These are phyloP conservation scores for Pollachius pollachius DNA, from an alignment of 2,113 vertebrate genomes.

Conservation along the genomic window DNA sequence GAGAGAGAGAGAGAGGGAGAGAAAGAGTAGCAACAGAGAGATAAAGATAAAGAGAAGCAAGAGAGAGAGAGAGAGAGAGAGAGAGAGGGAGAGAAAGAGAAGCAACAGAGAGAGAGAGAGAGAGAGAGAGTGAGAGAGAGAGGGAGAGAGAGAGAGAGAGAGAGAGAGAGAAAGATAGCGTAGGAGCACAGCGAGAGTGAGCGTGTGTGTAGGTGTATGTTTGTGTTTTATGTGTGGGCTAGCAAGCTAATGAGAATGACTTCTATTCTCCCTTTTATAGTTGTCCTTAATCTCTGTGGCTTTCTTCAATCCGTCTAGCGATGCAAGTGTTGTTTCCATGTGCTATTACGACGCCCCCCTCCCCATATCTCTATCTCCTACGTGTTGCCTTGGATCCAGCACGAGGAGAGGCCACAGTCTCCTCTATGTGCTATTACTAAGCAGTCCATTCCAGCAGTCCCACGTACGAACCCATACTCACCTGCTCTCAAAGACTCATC, in stretches of 20 bases:
- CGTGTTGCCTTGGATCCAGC: conserved; percentile 44
- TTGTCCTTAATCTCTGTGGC: too few species aligned
- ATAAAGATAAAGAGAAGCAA: too few species aligned
- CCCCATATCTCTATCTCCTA: conserved; percentile 39
- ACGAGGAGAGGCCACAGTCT: conserved; percentile 13
- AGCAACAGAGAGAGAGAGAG: neutral
- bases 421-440: conserved; percentile 56
- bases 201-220: neutral
- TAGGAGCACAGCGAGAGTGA: too few species aligned
- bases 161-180: neutral
- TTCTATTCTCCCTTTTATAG: conserved; percentile 36
- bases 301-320: conserved; percentile 38
- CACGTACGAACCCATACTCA: conserved; percentile 65
- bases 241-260: conserved; percentile 58
- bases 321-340: conserved; percentile 34
- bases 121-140: too few species aligned
- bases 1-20: neutral
- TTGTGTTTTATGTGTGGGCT: neutral
- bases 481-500: conserved; percentile 21
- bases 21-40: too few species aligned
- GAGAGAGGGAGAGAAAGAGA: neutral
- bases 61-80: neutral
- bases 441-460: conserved; percentile 61
- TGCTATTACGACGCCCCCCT: conserved; percentile 34
- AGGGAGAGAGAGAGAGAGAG: too few species aligned